Evolutionary conservation across 2,888 invertebrate species (phyloP).

Genomic region (Scaptomyza caliginosa): DNA sequence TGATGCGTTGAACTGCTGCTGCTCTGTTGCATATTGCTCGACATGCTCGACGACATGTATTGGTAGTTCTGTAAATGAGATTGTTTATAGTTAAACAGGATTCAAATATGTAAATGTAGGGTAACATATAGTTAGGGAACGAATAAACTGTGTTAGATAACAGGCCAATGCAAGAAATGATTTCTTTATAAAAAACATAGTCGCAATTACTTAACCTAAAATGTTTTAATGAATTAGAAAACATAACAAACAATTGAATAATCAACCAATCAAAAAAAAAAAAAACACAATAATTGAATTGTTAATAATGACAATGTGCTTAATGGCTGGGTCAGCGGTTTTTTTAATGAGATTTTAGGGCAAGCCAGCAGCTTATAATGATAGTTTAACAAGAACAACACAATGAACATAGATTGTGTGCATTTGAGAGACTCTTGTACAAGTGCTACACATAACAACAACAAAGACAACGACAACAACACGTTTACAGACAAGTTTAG

Average conservation of each 20-base stretch:
- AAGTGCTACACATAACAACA: constrained; percentile 65
- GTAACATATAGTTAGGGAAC: not conserved
- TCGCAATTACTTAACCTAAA: not conserved
- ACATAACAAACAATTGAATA: not conserved
- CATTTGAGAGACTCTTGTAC: not conserved
- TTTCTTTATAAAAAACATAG: not conserved
- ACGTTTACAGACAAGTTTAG: constrained; percentile 26
- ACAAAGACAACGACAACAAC: constrained; percentile 37
- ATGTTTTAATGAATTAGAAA: not conserved
- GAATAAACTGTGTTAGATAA: constrained; percentile 30
- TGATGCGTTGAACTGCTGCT: constrained; percentile 69
- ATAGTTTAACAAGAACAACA: constrained; percentile 25
- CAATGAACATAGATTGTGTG: no score
- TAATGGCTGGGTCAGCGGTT: constrained; percentile 5
- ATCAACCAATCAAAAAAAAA: not conserved
- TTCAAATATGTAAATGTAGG: not conserved
- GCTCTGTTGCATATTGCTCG: constrained; percentile 84
- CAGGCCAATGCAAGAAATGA: constrained; percentile 52
- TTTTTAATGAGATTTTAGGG: constrained; percentile 28
- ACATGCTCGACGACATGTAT: constrained; percentile 84
- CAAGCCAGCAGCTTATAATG: constrained; percentile 23
- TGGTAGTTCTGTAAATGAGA: constrained; percentile 84
- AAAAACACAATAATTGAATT: not conserved
- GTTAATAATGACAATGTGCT: constrained; percentile 29
- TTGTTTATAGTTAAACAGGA: not conserved